These are phyloP conservation scores for Heliocidaris tuberculata DNA, from an alignment of 35 echinoderm and acorn worm genomes.

Conservation along the genomic window DNA sequence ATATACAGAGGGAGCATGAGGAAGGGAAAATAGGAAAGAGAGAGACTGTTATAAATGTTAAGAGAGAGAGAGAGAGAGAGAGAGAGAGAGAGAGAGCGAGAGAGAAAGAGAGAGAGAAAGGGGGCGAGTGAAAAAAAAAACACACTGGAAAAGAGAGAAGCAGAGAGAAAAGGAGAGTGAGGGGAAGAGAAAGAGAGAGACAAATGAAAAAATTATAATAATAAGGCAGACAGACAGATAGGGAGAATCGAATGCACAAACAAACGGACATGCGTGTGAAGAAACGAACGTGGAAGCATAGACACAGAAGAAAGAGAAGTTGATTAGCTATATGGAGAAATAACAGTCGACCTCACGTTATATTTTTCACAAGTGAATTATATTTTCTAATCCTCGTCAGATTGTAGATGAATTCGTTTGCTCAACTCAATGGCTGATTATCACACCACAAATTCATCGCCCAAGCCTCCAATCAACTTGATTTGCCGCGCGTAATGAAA, in stretches of 20 bases:
- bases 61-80: background rate
- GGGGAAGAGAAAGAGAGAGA: slow-evolving; percentile 10
- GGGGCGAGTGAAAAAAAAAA: background rate
- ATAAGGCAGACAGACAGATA: background rate
- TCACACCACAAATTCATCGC: background rate
- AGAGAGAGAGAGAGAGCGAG: background rate
- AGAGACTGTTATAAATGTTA: background rate
- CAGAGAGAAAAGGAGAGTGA: background rate
- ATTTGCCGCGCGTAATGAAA: slow-evolving; percentile 9
- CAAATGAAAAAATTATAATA: background rate
- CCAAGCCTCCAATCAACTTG: background rate
- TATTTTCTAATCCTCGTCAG: background rate
- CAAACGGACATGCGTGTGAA: too few relatives aligned
- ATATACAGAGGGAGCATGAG: background rate
- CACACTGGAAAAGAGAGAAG: background rate
- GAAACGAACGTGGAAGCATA: too few relatives aligned
- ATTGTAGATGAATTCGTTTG: background rate
- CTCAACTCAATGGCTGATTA: background rate
- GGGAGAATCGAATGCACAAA: too few relatives aligned
- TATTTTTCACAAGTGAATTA: background rate
- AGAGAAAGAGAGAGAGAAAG: background rate
- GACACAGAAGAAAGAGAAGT: too few relatives aligned
- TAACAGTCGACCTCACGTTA: background rate
- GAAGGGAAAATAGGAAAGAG: background rate
- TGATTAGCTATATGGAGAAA: background rate